phyloP scores from a whole-genome alignment of 2,888 invertebrate genomes.

The Ennomos fuscantarius region DNA sequence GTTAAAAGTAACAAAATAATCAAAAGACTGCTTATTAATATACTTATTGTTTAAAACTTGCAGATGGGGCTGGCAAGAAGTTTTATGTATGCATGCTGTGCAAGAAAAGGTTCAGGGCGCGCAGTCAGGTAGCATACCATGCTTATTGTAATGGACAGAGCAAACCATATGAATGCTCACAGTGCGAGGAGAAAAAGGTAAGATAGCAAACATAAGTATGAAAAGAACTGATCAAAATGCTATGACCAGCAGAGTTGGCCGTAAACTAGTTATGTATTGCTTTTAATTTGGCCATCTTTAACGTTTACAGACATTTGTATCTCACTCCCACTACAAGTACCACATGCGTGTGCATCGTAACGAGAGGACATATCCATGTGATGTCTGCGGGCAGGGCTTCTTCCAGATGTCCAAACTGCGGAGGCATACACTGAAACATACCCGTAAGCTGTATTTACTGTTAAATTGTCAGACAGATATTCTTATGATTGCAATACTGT shows the following conservation, averaged over 20 bases:
- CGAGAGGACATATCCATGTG: conserved; percentile 86
- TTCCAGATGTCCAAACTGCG: conserved; percentile 89
- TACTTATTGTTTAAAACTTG: conserved; percentile 41
- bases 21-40: too few relatives aligned
- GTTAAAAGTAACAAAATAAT: too few relatives aligned
- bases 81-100: conserved; percentile 88
- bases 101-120: conserved; percentile 87
- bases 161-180: conserved; percentile 79
- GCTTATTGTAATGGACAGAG: conserved; percentile 85
- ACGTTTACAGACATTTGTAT: conserved; percentile 86
- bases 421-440: conserved; percentile 88
- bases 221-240: too few relatives aligned
- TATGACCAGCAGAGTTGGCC: too few relatives aligned
- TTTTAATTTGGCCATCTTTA: background rate
- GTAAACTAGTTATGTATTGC: too few relatives aligned
- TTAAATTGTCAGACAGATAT: too few relatives aligned
- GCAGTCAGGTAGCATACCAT: conserved; percentile 88
- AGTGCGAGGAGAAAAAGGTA: conserved; percentile 47
- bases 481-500: too few relatives aligned
- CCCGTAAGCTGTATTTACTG: conserved; percentile 56
- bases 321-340: conserved; percentile 89
- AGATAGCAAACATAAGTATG: background rate
- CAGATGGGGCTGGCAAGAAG: conserved; percentile 78
- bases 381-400: conserved; percentile 88
- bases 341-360: conserved; percentile 89